Conservation (phyloP, 1,140 invertebrate genomes). For the Drosophila busckii region DNA sequence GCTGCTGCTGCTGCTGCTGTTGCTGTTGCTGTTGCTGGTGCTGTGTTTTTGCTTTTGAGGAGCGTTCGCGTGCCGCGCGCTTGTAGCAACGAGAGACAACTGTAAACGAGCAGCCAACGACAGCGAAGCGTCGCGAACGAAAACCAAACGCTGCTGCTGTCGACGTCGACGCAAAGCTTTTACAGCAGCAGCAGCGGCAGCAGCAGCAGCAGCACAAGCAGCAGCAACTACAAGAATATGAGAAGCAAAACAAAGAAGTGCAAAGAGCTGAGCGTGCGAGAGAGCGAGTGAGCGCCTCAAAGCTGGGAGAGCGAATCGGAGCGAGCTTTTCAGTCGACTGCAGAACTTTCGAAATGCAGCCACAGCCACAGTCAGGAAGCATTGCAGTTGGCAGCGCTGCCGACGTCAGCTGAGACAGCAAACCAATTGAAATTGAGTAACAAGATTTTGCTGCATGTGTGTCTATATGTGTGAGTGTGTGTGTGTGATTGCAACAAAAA, state of each 20-base stretch:
- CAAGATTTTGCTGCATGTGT: constrained; percentile 45
- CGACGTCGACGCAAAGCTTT: constrained; percentile 51
- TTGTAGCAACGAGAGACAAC: constrained; percentile 71
- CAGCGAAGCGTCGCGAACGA: constrained; percentile 57
- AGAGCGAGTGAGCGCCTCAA: constrained; percentile 6
- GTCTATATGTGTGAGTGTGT: constrained; percentile 27
- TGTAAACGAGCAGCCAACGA: constrained; percentile 56
- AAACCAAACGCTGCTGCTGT: constrained; percentile 37
- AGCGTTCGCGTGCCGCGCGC: constrained; percentile 67
- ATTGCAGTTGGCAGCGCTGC: constrained; percentile 21
- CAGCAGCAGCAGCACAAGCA: neutral
- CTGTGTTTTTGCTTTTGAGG: constrained; percentile 17
- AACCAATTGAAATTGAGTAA: constrained; percentile 75
- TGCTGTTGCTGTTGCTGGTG: constrained; percentile 23
- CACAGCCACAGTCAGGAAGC: no score
- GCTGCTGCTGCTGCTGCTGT: constrained; percentile 21
- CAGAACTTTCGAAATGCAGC: constrained; percentile 61
- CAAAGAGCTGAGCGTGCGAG: constrained; percentile 43
- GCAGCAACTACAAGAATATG: constrained; percentile 53
- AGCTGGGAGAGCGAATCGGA: constrained; percentile 11
- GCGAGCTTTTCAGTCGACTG: constrained; percentile 53
- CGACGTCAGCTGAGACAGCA: constrained; percentile 37
- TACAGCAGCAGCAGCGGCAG: constrained; percentile 36
- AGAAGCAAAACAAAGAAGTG: constrained; percentile 71
- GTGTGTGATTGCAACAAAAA: constrained; percentile 55